Percentiles rank a stretch among this genome's conserved stretches.
phyloP scores from a whole-genome alignment of 2,888 invertebrate genomes.

The Tiphia femorata region DNA sequence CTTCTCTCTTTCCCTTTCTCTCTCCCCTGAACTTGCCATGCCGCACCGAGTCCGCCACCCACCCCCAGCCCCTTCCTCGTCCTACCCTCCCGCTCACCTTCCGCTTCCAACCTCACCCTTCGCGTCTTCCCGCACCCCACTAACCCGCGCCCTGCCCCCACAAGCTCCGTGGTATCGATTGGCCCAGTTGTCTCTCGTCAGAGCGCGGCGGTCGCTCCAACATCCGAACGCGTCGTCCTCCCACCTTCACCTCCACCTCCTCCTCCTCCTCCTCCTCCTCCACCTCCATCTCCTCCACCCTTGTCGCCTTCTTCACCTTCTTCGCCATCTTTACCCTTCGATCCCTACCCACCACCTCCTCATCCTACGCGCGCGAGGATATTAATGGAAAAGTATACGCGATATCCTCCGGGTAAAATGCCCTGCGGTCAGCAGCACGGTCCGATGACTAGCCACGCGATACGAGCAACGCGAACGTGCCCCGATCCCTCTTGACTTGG shows the following conservation, averaged over 20 bases:
- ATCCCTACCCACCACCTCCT: background rate
- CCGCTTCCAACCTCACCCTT: slow-evolving; percentile 15
- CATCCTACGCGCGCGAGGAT: background rate
- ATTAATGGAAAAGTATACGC: slow-evolving; percentile 3
- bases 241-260: slow-evolving; percentile 27
- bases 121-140: slow-evolving; percentile 24
- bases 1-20: slow-evolving; percentile 20
- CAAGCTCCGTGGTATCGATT: slow-evolving; percentile 59
- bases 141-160: slow-evolving; percentile 38
- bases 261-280: slow-evolving; percentile 18
- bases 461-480: no score
- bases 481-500: no score
- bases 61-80: slow-evolving; percentile 1
- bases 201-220: slow-evolving; percentile 46
- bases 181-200: slow-evolving; percentile 65
- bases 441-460: no score
- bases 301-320: slow-evolving; percentile 20
- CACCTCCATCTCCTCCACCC: slow-evolving; percentile 1
- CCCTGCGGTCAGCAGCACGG: no score
- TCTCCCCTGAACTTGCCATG: slow-evolving; percentile 29
- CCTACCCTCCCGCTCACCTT: background rate
- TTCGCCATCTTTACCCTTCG: slow-evolving; percentile 12
- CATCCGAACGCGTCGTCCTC: slow-evolving; percentile 44
- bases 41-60: slow-evolving; percentile 21
- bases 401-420: no score